phyloP scores from a whole-genome alignment of 2,888 invertebrate genomes.

The Pseudococcus viburni region DNA sequence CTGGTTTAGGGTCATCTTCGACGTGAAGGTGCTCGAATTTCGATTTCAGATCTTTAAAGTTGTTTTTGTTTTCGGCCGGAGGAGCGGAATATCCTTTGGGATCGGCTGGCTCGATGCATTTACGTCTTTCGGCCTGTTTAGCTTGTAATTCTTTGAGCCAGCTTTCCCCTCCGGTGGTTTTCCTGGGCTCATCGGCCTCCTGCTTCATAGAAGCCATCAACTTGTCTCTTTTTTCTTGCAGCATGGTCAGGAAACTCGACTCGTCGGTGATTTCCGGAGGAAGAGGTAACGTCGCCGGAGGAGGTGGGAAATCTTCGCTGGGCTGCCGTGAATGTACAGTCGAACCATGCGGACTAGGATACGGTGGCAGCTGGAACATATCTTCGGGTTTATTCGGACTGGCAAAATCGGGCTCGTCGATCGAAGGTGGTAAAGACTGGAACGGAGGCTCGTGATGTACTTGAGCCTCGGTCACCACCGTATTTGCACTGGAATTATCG shows the following conservation, averaged over 20 bases:
- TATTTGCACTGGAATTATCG: constrained; percentile 70
- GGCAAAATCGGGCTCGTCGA: constrained; percentile 67
- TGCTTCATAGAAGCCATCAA: constrained; percentile 73
- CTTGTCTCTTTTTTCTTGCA: constrained; percentile 79
- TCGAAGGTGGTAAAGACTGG: constrained; percentile 68
- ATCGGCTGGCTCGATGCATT: constrained; percentile 4
- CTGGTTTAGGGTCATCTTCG: constrained; percentile 44
- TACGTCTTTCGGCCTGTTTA: constrained; percentile 77
- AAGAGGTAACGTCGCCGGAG: constrained; percentile 70
- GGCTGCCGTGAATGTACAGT: constrained; percentile 87
- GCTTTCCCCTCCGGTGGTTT: constrained; percentile 75
- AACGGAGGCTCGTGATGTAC: constrained; percentile 78
- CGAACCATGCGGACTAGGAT: constrained; percentile 85
- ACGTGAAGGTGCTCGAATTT: constrained; percentile 79
- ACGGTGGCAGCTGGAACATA: constrained; percentile 73
- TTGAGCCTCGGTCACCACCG: constrained; percentile 87
- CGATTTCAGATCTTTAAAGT: constrained; percentile 85
- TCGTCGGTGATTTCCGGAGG: constrained; percentile 57
- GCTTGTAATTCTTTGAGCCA: constrained; percentile 87
- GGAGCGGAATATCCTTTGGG: neutral
- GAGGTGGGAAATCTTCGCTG: constrained; percentile 91
- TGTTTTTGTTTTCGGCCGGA: constrained; percentile 27
- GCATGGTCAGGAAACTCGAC: constrained; percentile 75
- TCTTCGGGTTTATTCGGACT: constrained; percentile 67
- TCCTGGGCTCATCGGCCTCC: constrained; percentile 71